These are phyloP conservation scores for Atrichornis clamosus DNA, from an alignment of 2,113 vertebrate genomes.

Conservation along the genomic window DNA sequence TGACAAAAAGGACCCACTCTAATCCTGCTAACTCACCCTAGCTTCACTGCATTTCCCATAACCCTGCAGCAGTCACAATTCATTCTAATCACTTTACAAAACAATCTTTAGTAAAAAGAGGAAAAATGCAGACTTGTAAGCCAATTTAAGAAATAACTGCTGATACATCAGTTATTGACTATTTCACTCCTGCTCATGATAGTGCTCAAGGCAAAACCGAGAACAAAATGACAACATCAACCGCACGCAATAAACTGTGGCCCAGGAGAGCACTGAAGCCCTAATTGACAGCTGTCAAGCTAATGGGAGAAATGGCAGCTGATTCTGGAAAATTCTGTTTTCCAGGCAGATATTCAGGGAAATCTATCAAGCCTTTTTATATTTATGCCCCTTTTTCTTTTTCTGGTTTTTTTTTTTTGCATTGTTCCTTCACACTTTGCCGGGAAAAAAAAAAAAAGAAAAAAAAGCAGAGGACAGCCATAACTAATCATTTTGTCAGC, in stretches of 20 bases:
- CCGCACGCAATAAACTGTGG: conserved; percentile 93
- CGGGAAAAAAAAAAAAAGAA: background rate
- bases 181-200: conserved; percentile 88
- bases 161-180: conserved; percentile 98
- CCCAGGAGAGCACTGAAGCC: conserved; percentile 90
- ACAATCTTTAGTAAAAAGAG: conserved; percentile 82
- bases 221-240: conserved; percentile 98
- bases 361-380: conserved; percentile 67
- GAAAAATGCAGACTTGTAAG: conserved; percentile 88
- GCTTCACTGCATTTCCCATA: conserved; percentile 68
- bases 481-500: conserved; percentile 86
- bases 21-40: conserved; percentile 66
- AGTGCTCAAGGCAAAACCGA: conserved; percentile 93
- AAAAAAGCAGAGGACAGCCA: conserved; percentile 77
- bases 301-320: conserved; percentile 90
- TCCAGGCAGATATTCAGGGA: conserved; percentile 78
- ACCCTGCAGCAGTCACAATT: conserved; percentile 82
- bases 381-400: conserved; percentile 32
- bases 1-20: conserved; percentile 45
- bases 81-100: conserved; percentile 84
- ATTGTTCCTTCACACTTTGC: conserved; percentile 72
- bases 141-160: conserved; percentile 97
- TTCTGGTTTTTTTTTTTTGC: conserved; percentile 44
- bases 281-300: conserved; percentile 98
- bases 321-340: conserved; percentile 90